A percentile compares a stretch with the other conserved stretches of the same genome.
These are phyloP conservation scores for Triplophysa bombifrons DNA, from an alignment of 2,797 vertebrate genomes.

Conservation along the genomic window DNA sequence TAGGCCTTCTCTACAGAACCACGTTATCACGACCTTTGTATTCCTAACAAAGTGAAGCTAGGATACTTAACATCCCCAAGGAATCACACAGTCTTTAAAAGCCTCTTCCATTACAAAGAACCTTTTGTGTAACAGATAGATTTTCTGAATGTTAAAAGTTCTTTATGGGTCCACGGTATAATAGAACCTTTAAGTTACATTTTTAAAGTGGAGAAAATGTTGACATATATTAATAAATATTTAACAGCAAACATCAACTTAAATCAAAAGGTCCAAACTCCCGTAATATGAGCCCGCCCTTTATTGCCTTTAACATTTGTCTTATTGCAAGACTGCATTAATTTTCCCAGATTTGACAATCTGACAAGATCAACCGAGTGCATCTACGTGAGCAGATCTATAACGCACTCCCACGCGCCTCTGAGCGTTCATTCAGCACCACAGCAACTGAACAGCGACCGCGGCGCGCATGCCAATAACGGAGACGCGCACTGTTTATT, in stretches of 20 bases:
- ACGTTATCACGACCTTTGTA: background rate
- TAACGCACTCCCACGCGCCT: slow-evolving; percentile 61
- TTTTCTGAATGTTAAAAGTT: too few relatives aligned
- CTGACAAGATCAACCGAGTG: background rate
- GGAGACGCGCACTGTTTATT: background rate
- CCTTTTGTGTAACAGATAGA: too few relatives aligned
- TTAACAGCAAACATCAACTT: background rate
- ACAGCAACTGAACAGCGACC: slow-evolving; percentile 74
- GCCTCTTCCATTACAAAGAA: too few relatives aligned
- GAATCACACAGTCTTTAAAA: too few relatives aligned
- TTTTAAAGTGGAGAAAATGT: too few relatives aligned
- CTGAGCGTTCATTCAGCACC: slow-evolving; percentile 75
- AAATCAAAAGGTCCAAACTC: background rate
- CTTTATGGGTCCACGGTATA: too few relatives aligned
- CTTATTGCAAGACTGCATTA: background rate
- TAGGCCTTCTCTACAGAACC: too few relatives aligned
- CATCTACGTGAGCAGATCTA: slow-evolving; percentile 3
- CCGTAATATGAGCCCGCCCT: background rate
- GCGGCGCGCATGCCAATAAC: background rate
- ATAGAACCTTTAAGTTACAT: too few relatives aligned
- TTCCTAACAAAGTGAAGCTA: background rate
- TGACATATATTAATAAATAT: background rate
- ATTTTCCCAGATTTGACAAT: background rate
- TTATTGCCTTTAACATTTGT: background rate
- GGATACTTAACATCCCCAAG: too few relatives aligned